Evolutionary conservation across 2,888 invertebrate species (phyloP).

Genomic region (Acanthosepion lycidas): DNA sequence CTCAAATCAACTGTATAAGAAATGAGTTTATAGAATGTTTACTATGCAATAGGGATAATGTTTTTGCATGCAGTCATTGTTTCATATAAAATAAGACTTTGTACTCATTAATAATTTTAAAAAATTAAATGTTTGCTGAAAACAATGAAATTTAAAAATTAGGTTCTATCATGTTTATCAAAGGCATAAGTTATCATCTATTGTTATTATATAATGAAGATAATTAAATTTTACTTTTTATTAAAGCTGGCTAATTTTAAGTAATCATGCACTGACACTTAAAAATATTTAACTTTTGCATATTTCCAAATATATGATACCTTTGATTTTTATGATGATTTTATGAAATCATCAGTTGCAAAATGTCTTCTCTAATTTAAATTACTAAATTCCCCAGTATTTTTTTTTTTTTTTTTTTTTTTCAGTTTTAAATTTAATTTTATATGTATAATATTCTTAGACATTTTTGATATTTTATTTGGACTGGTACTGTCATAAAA

Average conservation of each 20-base stretch:
- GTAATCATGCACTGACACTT: background rate
- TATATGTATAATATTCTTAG: no score
- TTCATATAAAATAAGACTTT: background rate
- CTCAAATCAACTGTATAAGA: background rate
- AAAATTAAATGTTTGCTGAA: background rate
- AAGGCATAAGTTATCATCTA: background rate
- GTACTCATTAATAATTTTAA: background rate
- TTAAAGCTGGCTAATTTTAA: background rate
- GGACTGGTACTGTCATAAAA: no score
- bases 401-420: no score
- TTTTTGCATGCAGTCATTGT: background rate
- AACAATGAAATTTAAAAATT: background rate
- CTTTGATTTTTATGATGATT: no score
- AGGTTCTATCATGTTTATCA: background rate
- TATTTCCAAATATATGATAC: background rate
- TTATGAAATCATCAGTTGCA: no score
- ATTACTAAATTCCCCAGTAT: no score
- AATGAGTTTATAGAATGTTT: background rate
- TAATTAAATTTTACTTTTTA: background rate
- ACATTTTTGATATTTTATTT: no score
- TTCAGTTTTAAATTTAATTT: no score
- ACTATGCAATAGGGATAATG: background rate
- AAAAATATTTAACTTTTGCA: background rate
- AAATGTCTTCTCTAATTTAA: no score
- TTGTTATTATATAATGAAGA: background rate